phyloP scores from a whole-genome alignment of 2,113 vertebrate genomes.

The Cochlearius cochlearius region DNA sequence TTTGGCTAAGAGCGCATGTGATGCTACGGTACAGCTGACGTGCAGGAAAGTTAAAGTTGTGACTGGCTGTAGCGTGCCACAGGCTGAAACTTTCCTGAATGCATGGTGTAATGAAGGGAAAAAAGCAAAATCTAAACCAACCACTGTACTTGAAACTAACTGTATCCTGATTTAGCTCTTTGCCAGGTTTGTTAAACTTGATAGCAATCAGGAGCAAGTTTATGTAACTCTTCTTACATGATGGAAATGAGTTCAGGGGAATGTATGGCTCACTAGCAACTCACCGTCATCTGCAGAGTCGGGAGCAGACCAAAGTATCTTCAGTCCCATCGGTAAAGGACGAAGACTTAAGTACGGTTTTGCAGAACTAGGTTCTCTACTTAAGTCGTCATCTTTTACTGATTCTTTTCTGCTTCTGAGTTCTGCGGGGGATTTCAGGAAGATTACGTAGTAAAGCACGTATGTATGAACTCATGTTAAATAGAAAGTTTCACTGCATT shows the following conservation, averaged over 20 bases:
- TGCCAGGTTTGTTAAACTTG: neutral
- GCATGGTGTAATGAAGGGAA: neutral
- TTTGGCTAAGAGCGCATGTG: neutral
- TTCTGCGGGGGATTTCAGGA: neutral
- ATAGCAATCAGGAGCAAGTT: neutral
- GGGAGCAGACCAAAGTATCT: neutral
- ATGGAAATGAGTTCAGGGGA: neutral
- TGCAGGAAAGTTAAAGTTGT: neutral
- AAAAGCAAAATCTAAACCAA: neutral
- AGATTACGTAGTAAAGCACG: accelerated
- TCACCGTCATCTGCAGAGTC: accelerated
- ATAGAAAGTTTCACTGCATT: neutral
- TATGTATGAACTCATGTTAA: neutral
- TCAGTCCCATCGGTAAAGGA: neutral
- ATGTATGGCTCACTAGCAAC: neutral
- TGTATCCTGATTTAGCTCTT: neutral
- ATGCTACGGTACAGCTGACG: neutral
- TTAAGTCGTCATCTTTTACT: neutral
- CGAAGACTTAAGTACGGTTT: neutral
- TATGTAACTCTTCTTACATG: accelerated
- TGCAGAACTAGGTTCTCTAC: neutral
- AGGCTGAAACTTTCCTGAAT: neutral
- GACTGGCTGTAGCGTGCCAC: neutral
- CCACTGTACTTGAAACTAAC: neutral
- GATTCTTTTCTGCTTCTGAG: neutral